These are phyloP conservation scores for Caenorhabditis briggsae DNA, from an alignment of 1,140 invertebrate species.

Conservation along the genomic window DNA sequence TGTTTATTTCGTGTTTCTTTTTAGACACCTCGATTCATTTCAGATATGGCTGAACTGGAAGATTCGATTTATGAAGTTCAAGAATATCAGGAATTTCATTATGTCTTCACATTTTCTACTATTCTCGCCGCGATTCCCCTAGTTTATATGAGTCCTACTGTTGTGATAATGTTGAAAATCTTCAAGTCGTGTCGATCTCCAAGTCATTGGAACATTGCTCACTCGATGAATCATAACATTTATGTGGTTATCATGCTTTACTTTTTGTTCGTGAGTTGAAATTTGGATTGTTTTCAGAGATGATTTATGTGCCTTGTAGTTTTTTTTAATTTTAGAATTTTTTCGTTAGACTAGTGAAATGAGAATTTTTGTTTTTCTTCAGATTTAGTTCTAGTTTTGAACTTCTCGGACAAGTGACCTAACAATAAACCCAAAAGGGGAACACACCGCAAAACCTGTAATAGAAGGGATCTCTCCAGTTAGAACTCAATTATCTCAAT, in stretches of 20 bases:
- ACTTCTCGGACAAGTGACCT: too few relatives aligned
- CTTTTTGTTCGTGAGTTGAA: neutral
- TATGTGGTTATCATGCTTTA: neutral
- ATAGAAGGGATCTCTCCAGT: too few relatives aligned
- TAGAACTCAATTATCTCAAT: too few relatives aligned
- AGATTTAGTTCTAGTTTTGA: too few relatives aligned
- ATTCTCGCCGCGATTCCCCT: neutral
- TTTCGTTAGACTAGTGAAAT: too few relatives aligned
- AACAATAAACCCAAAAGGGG: too few relatives aligned
- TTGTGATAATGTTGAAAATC: neutral
- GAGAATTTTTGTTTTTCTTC: too few relatives aligned
- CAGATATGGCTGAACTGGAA: neutral
- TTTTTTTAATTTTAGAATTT: too few relatives aligned
- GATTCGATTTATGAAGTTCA: neutral
- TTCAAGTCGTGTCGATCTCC: neutral
- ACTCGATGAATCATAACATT: conserved; percentile 14
- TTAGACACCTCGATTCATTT: neutral
- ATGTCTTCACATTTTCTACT: neutral
- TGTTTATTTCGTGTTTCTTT: neutral
- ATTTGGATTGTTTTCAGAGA: neutral
- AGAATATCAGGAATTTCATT: neutral
- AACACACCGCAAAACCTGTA: too few relatives aligned
- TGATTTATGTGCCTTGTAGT: too few relatives aligned
- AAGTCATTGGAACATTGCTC: conserved; percentile 5
- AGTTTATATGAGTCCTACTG: neutral